Conservation (phyloP, 2,888 invertebrate species). For the Quadriops clusia region DNA sequence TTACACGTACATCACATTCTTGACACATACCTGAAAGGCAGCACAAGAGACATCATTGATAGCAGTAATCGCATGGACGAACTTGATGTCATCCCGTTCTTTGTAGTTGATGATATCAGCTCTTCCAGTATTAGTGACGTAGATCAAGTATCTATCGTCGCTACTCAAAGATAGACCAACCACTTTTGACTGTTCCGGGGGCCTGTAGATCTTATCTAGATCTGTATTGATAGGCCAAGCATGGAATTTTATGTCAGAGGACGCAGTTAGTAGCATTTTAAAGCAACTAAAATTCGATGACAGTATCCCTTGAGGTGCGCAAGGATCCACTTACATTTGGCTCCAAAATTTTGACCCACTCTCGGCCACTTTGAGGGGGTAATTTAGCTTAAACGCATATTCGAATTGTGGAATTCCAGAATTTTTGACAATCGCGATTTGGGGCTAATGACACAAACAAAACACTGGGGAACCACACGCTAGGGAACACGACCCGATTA, state of each 20-base stretch:
- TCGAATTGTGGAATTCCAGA: too few species aligned
- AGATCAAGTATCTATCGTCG: constrained; percentile 27
- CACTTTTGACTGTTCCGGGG: constrained; percentile 18
- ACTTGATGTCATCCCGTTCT: constrained; percentile 22
- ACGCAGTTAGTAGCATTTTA: constrained; percentile 26
- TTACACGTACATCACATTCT: too few species aligned
- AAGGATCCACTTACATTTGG: too few species aligned
- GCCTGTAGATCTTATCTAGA: constrained; percentile 20
- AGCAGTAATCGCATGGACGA: constrained; percentile 27
- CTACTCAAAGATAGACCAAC: constrained; percentile 27
- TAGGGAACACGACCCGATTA: too few species aligned
- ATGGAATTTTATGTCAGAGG: constrained; percentile 23
- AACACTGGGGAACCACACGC: too few species aligned
- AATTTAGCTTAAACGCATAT: too few species aligned
- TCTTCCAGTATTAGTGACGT: constrained; percentile 23
- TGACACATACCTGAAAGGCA: constrained; percentile 27
- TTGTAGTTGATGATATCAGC: constrained; percentile 28
- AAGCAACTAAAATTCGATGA: too few species aligned
- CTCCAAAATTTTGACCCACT: too few species aligned
- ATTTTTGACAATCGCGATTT: too few species aligned
- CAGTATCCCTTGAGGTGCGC: too few species aligned
- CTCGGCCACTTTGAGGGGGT: too few species aligned
- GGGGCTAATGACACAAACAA: too few species aligned
- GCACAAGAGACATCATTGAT: constrained; percentile 22
- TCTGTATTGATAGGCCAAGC: constrained; percentile 16